Conservation (phyloP, 2,888 invertebrate genomes). For the Pyrrhia umbra region DNA sequence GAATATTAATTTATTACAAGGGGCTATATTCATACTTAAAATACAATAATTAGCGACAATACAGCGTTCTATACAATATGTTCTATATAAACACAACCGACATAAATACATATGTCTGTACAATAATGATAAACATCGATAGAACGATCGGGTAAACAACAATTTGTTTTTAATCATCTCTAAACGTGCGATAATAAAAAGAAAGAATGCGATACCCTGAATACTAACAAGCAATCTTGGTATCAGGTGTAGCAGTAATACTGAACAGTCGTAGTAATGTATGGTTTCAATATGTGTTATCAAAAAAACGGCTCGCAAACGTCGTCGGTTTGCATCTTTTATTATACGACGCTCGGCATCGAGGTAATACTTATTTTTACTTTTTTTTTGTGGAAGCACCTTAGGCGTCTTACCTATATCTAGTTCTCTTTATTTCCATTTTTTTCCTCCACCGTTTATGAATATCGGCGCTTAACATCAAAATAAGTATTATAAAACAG, state of each 20-base stretch:
- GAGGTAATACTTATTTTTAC: slow-evolving; percentile 54
- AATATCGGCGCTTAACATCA: too few relatives aligned
- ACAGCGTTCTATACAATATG: slow-evolving; percentile 34
- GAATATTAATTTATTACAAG: too few relatives aligned
- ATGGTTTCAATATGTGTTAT: slow-evolving; percentile 78
- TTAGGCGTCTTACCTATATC: slow-evolving; percentile 25
- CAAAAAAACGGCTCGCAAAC: slow-evolving; percentile 63
- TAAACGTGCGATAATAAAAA: slow-evolving; percentile 59
- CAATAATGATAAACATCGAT: too few relatives aligned
- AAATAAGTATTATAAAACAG: too few relatives aligned
- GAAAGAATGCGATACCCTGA: slow-evolving; percentile 71
- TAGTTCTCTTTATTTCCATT: slow-evolving; percentile 30
- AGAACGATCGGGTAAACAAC: slow-evolving; percentile 17
- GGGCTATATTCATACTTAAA: too few relatives aligned
- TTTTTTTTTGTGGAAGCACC: slow-evolving; percentile 34
- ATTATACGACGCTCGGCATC: slow-evolving; percentile 58
- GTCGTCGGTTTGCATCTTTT: slow-evolving; percentile 68
- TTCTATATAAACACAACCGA: too few relatives aligned
- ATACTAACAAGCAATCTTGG: slow-evolving; percentile 75
- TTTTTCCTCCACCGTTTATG: slow-evolving; percentile 12
- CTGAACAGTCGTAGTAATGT: slow-evolving; percentile 73
- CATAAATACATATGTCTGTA: too few relatives aligned
- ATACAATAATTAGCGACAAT: background rate
- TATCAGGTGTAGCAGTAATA: slow-evolving; percentile 78
- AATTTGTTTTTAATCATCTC: slow-evolving; percentile 59